Evolutionary conservation across 2,888 invertebrate genomes (phyloP), one percentile per base, ranked within the genome.

Genomic region (Xiphydria camelus): DNA sequence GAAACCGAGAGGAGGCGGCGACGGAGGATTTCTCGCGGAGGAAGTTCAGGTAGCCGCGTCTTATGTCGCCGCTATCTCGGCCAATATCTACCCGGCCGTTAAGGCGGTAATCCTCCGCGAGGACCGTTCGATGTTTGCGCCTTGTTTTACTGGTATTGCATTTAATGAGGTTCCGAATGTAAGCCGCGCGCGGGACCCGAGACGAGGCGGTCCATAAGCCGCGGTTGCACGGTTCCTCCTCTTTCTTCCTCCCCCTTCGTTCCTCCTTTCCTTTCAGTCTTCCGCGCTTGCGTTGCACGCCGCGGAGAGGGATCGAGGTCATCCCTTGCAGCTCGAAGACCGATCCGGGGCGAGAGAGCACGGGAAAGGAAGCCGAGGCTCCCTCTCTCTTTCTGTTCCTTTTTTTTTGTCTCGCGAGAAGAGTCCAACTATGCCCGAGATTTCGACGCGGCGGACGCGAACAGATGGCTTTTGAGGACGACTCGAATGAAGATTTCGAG

Each of bases 101-200:
- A 35, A 23, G 26, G 21, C 39, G 18, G 42, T 47, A 47, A 50
- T 48, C 53, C 45, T 32, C 19, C 18, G 17, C 22, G 46, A 45
- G 42, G 51, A 47, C 55, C 49, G 54, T 61, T 55, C 59, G 46
- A 50, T 65, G 63, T 68, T 72, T 70, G 57, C 56, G 55, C 55
- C 66, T 69, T 69, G 66, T 67, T 70, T 73, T 70, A 70, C 62
- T 67, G 62, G 64, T 70, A 70, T 68, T 64, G 62, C 68, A 65
- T 70, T 68, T 66, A 70, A 70, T 59, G 59, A 68, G 62, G 62
- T 63, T 65, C 39, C 31, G 57, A 36, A 50, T 50, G 47, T 34
- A 50, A 52, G 53, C 23, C 23, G 46, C 47, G n/a, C 32, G 34
- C 43, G 20, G 25, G 39, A 29, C 23, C 20, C 31, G 29, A 26